A percentile compares a stretch with the other conserved stretches of the same genome.
Evolutionary conservation across 1,140 invertebrate genomes (phyloP).

Genomic region (Pemphigus obesinymphae): DNA sequence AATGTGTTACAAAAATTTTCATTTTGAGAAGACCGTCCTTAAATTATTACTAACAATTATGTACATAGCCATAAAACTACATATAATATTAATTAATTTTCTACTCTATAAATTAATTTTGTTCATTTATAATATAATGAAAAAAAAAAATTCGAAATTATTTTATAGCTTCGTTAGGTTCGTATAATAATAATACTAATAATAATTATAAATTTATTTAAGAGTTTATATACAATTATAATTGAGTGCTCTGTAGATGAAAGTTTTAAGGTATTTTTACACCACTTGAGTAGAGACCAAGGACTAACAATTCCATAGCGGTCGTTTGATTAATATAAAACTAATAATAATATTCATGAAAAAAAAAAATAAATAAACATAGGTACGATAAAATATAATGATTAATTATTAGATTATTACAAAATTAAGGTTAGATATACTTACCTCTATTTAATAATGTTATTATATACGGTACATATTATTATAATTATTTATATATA

Average conservation of each 20-base stretch:
- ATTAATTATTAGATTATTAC: not conserved
- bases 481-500: slow-evolving; percentile 18
- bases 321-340: slow-evolving; percentile 30
- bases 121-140: not conserved
- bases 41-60: slow-evolving; percentile 36
- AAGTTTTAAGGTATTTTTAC: slow-evolving; percentile 41
- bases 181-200: not conserved
- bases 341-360: not conserved
- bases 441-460: slow-evolving; percentile 26
- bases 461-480: slow-evolving; percentile 25
- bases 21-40: slow-evolving; percentile 32
- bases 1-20: slow-evolving; percentile 24
- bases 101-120: slow-evolving; percentile 18
- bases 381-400: not conserved
- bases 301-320: slow-evolving; percentile 27
- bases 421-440: slow-evolving; percentile 5
- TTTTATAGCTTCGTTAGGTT: slow-evolving; percentile 37
- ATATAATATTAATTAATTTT: slow-evolving; percentile 34
- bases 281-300: slow-evolving; percentile 39
- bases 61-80: slow-evolving; percentile 35
- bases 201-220: not conserved
- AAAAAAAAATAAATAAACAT: not conserved
- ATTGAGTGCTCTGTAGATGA: slow-evolving; percentile 39
- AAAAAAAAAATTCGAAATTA: slow-evolving; percentile 16
- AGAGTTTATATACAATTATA: slow-evolving; percentile 24